Evolutionary conservation across 2,113 vertebrate species (phyloP).

Genomic region (Circaetus gallicus): DNA sequence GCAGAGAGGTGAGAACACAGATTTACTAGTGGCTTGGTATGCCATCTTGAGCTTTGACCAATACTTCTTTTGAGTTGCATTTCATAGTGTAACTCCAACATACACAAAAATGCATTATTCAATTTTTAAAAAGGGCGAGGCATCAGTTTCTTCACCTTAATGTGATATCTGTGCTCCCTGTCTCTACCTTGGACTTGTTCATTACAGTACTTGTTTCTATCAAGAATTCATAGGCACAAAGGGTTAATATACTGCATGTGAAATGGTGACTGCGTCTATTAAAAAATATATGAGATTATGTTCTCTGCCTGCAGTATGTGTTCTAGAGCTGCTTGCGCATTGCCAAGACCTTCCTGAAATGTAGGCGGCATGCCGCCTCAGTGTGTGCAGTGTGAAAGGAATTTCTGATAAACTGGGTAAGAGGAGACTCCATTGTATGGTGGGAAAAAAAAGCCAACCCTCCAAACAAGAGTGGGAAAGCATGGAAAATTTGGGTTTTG

Average conservation of each 20-base stretch:
- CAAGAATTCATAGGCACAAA: neutral
- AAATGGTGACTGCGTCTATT: neutral
- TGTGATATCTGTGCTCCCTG: neutral
- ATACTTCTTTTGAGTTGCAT: neutral
- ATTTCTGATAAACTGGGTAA: neutral
- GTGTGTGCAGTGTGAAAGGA: neutral
- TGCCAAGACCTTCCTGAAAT: neutral
- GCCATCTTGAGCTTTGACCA: neutral
- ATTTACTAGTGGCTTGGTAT: neutral
- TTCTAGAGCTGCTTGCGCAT: neutral
- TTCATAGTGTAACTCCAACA: neutral
- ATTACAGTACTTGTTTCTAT: neutral
- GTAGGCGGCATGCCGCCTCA: neutral
- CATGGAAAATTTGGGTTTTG: neutral
- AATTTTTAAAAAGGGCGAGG: neutral
- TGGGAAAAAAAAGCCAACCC: neutral
- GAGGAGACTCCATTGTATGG: neutral
- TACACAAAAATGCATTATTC: neutral
- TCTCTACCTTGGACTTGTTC: neutral
- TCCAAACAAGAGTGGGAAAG: neutral
- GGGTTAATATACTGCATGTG: neutral
- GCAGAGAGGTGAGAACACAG: neutral
- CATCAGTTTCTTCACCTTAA: neutral
- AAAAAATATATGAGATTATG: neutral
- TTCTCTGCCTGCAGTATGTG: accelerated